Percentiles rank a stretch among this genome's conserved stretches.
Conservation (phyloP, 2,888 invertebrate species). For the Pyrrhosoma nymphula region DNA sequence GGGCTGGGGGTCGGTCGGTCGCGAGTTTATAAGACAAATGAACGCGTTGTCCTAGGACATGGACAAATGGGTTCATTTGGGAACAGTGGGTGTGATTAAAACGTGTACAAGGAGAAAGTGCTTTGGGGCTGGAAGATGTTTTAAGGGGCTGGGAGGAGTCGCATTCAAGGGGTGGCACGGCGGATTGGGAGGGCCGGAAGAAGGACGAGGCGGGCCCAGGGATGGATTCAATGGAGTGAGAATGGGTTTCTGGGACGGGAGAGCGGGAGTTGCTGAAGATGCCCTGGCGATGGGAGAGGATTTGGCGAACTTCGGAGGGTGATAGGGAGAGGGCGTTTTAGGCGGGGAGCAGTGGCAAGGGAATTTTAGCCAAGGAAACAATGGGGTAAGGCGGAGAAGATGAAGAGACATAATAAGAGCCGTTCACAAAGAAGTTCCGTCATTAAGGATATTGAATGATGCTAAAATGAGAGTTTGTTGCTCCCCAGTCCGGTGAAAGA, state of each 20-base stretch:
- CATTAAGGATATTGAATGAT: constrained; percentile 35
- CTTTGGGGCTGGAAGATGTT: constrained; percentile 21
- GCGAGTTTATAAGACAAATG: constrained; percentile 33
- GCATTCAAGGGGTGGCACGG: background rate
- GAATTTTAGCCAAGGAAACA: background rate
- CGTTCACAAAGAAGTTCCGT: constrained; percentile 27
- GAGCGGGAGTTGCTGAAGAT: background rate
- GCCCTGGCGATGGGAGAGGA: constrained; percentile 3
- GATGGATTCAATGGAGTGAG: constrained; percentile 12
- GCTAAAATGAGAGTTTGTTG: constrained; percentile 24
- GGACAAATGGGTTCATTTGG: constrained; percentile 65
- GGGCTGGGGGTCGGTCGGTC: background rate
- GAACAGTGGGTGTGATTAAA: constrained; percentile 59
- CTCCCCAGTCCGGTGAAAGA: background rate
- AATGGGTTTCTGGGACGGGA: background rate
- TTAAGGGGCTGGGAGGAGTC: background rate
- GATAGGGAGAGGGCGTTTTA: background rate
- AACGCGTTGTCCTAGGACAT: constrained; percentile 34
- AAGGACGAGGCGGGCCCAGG: background rate
- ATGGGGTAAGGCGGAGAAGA: background rate
- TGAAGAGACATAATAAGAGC: constrained; percentile 4
- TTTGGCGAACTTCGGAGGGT: background rate
- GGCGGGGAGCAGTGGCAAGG: background rate
- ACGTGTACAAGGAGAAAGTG: constrained; percentile 40
- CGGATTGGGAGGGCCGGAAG: background rate